Evolutionary conservation across 2,888 invertebrate species (phyloP).

Genomic region (Halictus ligatus): DNA sequence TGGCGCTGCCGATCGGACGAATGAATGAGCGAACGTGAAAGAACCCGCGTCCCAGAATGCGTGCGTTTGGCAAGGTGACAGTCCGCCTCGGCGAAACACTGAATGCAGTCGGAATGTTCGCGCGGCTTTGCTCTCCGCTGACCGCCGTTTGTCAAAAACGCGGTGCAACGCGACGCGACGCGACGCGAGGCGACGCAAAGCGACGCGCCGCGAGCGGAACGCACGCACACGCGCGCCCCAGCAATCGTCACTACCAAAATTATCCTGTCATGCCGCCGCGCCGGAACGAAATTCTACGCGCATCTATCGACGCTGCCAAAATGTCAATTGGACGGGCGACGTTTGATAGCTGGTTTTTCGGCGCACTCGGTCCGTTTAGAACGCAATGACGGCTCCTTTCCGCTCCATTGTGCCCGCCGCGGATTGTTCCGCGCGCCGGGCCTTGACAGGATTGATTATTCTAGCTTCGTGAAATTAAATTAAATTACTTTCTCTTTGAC

Average conservation of each 20-base stretch:
- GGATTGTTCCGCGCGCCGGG: not conserved
- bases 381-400: not conserved
- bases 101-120: conserved; percentile 30
- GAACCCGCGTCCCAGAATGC: conserved; percentile 39
- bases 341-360: conserved; percentile 5
- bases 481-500: not conserved
- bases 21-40: conserved; percentile 56
- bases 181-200: not conserved
- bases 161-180: not conserved
- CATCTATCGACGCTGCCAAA: conserved; percentile 5
- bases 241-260: conserved; percentile 34
- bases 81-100: conserved; percentile 27
- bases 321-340: not conserved
- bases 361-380: not conserved
- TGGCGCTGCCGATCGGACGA: not conserved
- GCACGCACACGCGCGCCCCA: not conserved
- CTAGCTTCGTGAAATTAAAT: not conserved
- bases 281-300: not conserved
- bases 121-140: not conserved
- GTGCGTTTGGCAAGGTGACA: conserved; percentile 68
- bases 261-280: conserved; percentile 29
- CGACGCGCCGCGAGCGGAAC: not conserved
- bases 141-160: not conserved
- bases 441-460: not conserved
- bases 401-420: not conserved